phyloP scores from a whole-genome alignment of 2,797 vertebrate genomes.

The Pampus argenteus region DNA sequence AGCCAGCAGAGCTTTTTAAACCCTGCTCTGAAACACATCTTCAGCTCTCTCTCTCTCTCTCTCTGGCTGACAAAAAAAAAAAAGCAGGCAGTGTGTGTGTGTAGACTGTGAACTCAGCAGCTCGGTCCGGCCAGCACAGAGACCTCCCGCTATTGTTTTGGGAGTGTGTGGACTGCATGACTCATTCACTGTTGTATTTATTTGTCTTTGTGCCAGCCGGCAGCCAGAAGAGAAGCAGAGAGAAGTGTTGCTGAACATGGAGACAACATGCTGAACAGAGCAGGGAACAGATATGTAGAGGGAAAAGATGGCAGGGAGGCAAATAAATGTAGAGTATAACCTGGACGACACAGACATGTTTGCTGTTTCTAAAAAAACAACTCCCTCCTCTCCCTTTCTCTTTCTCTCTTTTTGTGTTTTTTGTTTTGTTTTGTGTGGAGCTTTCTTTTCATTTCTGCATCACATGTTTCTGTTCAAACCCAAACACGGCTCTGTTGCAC shows the following conservation, averaged over 20 bases:
- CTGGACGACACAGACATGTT: conserved; percentile 1
- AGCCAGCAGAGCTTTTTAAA: conserved; percentile 47
- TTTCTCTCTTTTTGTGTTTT: conserved; percentile 13
- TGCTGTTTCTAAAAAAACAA: conserved; percentile 12
- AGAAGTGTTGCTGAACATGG: conserved; percentile 31
- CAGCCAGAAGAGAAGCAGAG: conserved; percentile 27
- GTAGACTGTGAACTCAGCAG: conserved; percentile 83
- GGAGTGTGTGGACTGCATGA: conserved; percentile 81
- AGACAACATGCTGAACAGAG: conserved; percentile 42
- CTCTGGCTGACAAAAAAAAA: conserved; percentile 63
- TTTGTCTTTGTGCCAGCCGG: conserved; percentile 70
- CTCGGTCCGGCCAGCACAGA: conserved; percentile 58
- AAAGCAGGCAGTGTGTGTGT: conserved; percentile 58
- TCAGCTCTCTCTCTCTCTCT: no score
- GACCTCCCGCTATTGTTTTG: conserved; percentile 86
- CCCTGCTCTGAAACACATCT: conserved; percentile 73
- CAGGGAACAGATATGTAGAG: background rate
- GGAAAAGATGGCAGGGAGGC: background rate
- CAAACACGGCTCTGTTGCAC: conserved; percentile 41
- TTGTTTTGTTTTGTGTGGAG: background rate
- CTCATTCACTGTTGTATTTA: conserved; percentile 82
- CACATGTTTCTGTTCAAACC: conserved; percentile 55
- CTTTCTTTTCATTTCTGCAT: conserved; percentile 45
- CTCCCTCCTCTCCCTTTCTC: conserved; percentile 7
- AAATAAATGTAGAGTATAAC: background rate